Evolutionary conservation across 2,113 vertebrate species (phyloP), one percentile per base, ranked within the genome.

Genomic region (Nerophis ophidion): DNA sequence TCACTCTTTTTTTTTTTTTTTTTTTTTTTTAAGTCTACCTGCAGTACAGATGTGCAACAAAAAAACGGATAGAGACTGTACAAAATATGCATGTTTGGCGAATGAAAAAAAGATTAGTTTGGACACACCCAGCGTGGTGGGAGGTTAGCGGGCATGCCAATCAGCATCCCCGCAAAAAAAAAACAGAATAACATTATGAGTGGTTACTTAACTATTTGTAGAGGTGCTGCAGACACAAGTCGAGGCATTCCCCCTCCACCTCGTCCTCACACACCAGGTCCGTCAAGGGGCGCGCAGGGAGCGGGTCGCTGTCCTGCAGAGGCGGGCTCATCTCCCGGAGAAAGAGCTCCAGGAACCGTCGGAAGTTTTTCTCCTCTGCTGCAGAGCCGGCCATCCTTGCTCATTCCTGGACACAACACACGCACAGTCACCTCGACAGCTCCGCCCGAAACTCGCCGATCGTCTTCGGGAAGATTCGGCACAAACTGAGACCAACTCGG

Each of bases 201-300:
- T 61, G 54, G 12, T 48, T 81, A 97, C 95, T 98, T 93, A 95
- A 97, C 96, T 97, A 98, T 95, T 97, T 98, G 91, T 94, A 98
- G 90, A 98, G 95, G 91, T 96, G 94, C 78, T 98, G 96, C 70
- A 98, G 91, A 84, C 96, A 97, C 87, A 98, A 89, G 89, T 98
- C 95, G 81, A 98, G 91, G 75, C 93, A 92, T 85, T 98, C 95
- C 74, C 95, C 96, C 72, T 98, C 96, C 89, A 96, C 92, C 83
- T 98, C 95, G 79, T 98, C 93, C 68, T 91, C 91, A 26, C 87
- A 89, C 89, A 96, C 84, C 85, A 92, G 88, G 84, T 98, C 95
- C 76, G 93, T 90, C 72, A 95, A 87, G n/a, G 63, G 89, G 66
- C 91, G 90, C 64, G 86, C 82, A 35, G 92, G 92, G 38, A 87